phyloP scores from a whole-genome alignment of 1,140 invertebrate genomes.

The Rhizoglyphus robini region DNA sequence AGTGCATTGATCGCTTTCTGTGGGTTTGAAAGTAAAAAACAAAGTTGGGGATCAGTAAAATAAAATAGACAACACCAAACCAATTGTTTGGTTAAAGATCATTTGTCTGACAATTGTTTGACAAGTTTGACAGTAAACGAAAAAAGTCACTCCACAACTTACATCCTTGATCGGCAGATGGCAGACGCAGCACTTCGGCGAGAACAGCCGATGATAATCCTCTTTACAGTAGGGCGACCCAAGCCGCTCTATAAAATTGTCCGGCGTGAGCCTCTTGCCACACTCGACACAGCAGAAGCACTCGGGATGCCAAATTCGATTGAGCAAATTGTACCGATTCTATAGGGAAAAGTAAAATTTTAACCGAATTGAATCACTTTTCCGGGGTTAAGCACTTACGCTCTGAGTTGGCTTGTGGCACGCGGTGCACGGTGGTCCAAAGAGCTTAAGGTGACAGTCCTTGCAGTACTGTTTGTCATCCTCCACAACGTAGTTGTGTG shows the following conservation, averaged over 20 bases:
- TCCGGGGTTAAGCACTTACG: conserved; percentile 2
- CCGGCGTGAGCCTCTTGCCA: conserved; percentile 64
- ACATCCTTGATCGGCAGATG: conserved; percentile 93
- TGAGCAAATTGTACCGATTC: conserved; percentile 18
- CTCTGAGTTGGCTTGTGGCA: conserved; percentile 17
- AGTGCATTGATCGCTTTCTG: conserved; percentile 21
- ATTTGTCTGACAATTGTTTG: not conserved
- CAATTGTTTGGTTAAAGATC: not conserved
- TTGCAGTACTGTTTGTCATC: conserved; percentile 97
- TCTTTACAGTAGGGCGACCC: conserved; percentile 92
- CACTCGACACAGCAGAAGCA: conserved; percentile 45
- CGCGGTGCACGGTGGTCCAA: conserved; percentile 41
- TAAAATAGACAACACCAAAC: too few species aligned
- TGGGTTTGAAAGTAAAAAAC: not conserved
- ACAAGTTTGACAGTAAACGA: conserved; percentile 86
- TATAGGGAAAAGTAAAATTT: not conserved
- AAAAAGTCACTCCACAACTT: too few species aligned
- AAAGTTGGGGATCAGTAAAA: not conserved
- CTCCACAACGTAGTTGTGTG: conserved; percentile 36
- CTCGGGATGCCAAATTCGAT: conserved; percentile 19
- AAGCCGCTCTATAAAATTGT: conserved; percentile 38
- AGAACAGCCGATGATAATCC: conserved; percentile 96
- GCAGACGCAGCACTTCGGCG: conserved; percentile 92
- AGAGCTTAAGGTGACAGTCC: conserved; percentile 88
- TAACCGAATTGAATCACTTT: not conserved